phyloP scores from a whole-genome alignment of 2,797 vertebrate species.

The Toxotes lorentzi region DNA sequence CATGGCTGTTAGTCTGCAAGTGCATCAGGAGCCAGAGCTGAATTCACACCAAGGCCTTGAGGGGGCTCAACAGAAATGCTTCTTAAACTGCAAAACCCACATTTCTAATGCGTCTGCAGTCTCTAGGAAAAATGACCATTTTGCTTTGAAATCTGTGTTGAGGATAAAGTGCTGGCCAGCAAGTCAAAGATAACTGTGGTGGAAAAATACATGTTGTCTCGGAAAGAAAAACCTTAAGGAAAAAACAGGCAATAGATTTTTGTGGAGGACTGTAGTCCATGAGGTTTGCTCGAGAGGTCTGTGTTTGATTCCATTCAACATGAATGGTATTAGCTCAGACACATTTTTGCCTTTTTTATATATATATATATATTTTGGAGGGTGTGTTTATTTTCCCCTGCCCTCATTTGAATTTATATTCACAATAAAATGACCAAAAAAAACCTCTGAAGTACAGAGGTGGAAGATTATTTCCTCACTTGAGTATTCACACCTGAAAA shows the following conservation, averaged over 20 bases:
- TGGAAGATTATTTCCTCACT: constrained; percentile 53
- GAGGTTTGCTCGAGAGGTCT: constrained; percentile 33
- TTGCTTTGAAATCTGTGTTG: constrained; percentile 54
- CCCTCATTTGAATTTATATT: constrained; percentile 54
- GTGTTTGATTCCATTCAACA: constrained; percentile 26
- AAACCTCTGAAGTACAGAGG: constrained; percentile 28
- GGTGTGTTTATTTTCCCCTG: constrained; percentile 9
- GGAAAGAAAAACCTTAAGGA: constrained; percentile 32
- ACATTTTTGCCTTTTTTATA: constrained; percentile 4
- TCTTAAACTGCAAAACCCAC: constrained; percentile 40
- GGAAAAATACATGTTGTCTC: constrained; percentile 51
- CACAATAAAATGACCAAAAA: constrained; percentile 27
- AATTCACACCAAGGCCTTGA: constrained; percentile 32
- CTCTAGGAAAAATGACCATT: constrained; percentile 42
- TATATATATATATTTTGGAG: too few relatives aligned
- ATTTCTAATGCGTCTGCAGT: constrained; percentile 51
- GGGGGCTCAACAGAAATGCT: constrained; percentile 39
- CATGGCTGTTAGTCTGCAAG: constrained; percentile 25
- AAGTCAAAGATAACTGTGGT: constrained; percentile 48
- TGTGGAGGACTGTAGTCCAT: constrained; percentile 10
- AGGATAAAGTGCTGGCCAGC: constrained; percentile 46
- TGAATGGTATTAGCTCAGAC: constrained; percentile 17
- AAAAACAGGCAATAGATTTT: constrained; percentile 43
- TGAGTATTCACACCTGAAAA: constrained; percentile 53
- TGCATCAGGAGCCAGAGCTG: constrained; percentile 33